phyloP scores from a whole-genome alignment of 2,888 invertebrate genomes.

The Bugula neritina region DNA sequence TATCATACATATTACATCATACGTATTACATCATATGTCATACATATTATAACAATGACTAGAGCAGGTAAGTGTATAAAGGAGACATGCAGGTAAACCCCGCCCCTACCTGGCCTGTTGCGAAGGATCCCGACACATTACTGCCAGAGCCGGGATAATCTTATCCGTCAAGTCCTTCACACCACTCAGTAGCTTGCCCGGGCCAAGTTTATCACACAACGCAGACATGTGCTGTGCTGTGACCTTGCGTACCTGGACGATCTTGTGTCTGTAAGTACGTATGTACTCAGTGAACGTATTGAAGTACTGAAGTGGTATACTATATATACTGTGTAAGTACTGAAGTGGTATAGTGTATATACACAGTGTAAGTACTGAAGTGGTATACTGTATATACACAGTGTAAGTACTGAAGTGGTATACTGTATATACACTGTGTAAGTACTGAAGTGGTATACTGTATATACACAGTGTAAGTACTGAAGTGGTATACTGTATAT shows the following conservation, averaged over 20 bases:
- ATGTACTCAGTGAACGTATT: neutral
- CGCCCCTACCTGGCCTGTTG: conserved; percentile 68
- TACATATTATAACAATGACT: no score
- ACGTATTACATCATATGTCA: neutral
- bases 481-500: neutral
- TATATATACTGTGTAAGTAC: neutral
- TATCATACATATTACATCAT: neutral
- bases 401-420: neutral
- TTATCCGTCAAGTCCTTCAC: conserved; percentile 73
- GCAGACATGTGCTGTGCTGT: conserved; percentile 71
- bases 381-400: neutral
- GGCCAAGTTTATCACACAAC: conserved; percentile 67
- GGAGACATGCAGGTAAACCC: no score
- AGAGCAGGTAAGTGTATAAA: no score
- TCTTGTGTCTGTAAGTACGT: conserved; percentile 66
- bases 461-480: neutral
- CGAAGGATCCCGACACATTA: conserved; percentile 76
- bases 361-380: neutral
- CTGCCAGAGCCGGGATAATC: conserved; percentile 72
- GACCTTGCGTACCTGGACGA: conserved; percentile 77
- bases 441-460: neutral
- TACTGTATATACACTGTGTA: neutral
- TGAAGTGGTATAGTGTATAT: neutral
- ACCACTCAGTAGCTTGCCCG: conserved; percentile 66
- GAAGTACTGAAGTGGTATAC: neutral